Evolutionary conservation across 2,888 invertebrate genomes (phyloP), one percentile per base, ranked within the genome.

Genomic region (Nymphalis polychloros): DNA sequence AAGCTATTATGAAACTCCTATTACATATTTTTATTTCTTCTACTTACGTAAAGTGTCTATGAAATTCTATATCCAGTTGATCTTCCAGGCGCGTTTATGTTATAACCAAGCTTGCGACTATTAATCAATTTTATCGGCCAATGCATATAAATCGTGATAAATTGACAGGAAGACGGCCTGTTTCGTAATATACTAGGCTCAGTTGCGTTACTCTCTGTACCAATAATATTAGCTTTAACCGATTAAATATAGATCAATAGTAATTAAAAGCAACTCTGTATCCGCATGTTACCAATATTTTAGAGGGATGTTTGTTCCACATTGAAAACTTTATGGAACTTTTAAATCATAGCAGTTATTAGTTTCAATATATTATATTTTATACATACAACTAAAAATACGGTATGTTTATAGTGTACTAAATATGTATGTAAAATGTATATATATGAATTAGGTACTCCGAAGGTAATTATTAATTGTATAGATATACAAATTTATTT

Each of bases 71-170:
- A 48, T 60, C 48, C 60, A 59, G 60, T 27, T 20, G 60, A 60
- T 60, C 47, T 48, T 27, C 23, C n/a, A 5, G n/a, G 53, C 17
- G 60, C 31, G 46, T 61, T 66, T 20, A 20, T 53, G 53, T 53
- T 61, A 17, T n/a, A 23, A 17, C 10, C 27, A 46, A n/a, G 17
- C 50, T 41, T 60, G 13, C 17, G 23, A 20, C 60, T 27, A 20
- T 61, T 60, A 41, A 49, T 61, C 61, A 61, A 61, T 61, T 66
- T 61, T 61, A 61, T 55, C 53, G 19, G 8, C n/a, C 16, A 48
- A 65, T 47, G 47, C 53, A 53, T 41, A 50, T 48, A 61, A 66
- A 66, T 61, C 61, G 48, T 60, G 47, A 60, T 65, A 53, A 59
- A 66, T 46, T 48, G 47, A 52, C 31, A 65, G 23, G 19, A 60